A percentile compares a stretch with the other conserved stretches of the same genome.
phyloP scores from a whole-genome alignment of 2,888 invertebrate genomes.

The Pedicia rivosa region DNA sequence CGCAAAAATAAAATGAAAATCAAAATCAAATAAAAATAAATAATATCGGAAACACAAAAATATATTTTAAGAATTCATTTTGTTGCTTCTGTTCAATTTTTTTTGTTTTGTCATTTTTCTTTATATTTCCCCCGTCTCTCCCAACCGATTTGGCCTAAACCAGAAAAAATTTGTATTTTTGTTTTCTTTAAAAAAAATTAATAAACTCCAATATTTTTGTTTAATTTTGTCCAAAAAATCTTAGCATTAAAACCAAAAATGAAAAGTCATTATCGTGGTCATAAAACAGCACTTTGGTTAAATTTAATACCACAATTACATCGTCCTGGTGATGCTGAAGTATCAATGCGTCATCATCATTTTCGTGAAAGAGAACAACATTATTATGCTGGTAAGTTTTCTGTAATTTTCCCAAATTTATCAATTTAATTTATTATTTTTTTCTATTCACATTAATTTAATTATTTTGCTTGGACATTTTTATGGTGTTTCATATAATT shows the following conservation, averaged over 20 bases:
- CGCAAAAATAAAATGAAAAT: no score
- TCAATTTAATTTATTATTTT: neutral
- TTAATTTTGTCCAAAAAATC: slow-evolving; percentile 16
- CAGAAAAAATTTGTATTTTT: no score
- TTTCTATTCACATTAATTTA: neutral
- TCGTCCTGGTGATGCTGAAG: slow-evolving; percentile 55
- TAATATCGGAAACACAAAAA: no score
- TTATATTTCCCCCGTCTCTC: no score
- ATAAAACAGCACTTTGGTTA: slow-evolving; percentile 82
- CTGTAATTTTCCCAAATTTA: neutral
- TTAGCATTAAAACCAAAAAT: slow-evolving; percentile 54
- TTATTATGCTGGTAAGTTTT: slow-evolving; percentile 53
- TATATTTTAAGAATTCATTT: no score
- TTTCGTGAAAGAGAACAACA: slow-evolving; percentile 55
- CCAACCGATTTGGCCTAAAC: no score
- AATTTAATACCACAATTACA: slow-evolving; percentile 75
- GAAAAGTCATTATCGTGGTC: slow-evolving; percentile 73
- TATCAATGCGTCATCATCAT: slow-evolving; percentile 58
- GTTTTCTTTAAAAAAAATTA: slow-evolving; percentile 1
- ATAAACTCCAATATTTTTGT: slow-evolving; percentile 1
- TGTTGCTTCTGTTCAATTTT: no score
- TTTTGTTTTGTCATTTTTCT: no score
- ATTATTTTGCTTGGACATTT: neutral
- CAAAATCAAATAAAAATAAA: no score
- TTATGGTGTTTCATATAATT: neutral